Evolutionary conservation across 1,140 invertebrate genomes (phyloP), one percentile per base, ranked within the genome.

Genomic region (Drosophila nebulosa): DNA sequence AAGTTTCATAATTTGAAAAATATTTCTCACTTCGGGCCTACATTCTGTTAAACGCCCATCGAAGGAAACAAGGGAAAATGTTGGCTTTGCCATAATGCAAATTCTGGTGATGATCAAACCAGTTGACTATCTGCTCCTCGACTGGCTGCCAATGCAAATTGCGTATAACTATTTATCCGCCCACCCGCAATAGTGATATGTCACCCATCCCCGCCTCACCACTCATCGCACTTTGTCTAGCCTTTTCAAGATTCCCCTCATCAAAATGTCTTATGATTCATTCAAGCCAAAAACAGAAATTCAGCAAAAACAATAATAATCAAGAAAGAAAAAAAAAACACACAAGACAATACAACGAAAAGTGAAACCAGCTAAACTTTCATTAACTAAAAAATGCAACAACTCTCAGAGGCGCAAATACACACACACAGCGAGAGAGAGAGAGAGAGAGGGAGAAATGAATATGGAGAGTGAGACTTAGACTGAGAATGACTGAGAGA

Each of bases 331-430:
- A 46, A 42, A 52, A 2, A 52, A 63, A 26, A 36, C 39, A 42
- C 50, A 21, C 12, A 61, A 51, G n/a, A 22, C 10, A 42, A 42
- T 36, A 30, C 21, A 24, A 60, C 10, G 27, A 30, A 74, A 79
- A 78, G 65, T 69, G 75, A 79, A 79, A 79, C 52, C 60, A 16
- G 73, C 56, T 61, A 35, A 52, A 75, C 61, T 78, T 84, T 71
- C 71, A 83, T 78, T 83, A 78, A 83, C 70, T 63, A 74, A 74
- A 74, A 78, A 69, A 35, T 30, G 42, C 21, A 42, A 51, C 42
- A 35, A 27, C 22, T 24, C 30, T 26, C 1, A 24, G 18, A 60
- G 30, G n/a, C n/a, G n/a, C n/a, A n/a, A n/a, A n/a, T n/a, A n/a
- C n/a, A 59, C 5, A 42, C 4, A 27, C 26, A 27, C 0, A 30